phyloP scores from a whole-genome alignment of 2,888 invertebrate genomes.

The Branchellion lobata region DNA sequence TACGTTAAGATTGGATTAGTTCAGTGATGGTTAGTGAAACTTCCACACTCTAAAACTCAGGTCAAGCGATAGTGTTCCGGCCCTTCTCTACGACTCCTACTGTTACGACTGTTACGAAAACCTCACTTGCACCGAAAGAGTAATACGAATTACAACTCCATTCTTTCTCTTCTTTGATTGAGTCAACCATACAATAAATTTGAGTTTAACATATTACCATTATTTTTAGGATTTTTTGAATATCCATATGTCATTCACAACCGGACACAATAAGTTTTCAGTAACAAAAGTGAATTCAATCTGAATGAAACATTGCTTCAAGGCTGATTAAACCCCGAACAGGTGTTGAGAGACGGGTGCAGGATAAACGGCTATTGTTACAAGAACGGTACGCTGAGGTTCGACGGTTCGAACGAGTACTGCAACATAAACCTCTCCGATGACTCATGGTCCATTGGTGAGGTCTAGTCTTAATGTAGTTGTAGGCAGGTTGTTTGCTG shows the following conservation, averaged over 20 bases:
- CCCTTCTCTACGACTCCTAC: slow-evolving; percentile 17
- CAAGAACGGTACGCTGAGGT: slow-evolving; percentile 5
- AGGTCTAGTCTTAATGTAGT: too few species aligned
- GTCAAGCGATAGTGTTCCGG: neutral
- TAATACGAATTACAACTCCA: too few species aligned
- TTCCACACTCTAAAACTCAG: neutral
- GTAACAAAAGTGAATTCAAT: too few species aligned
- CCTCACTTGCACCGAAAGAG: slow-evolving; percentile 5
- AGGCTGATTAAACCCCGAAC: too few species aligned
- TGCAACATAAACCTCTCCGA: slow-evolving; percentile 17
- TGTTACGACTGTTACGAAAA: slow-evolving; percentile 21
- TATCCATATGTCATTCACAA: too few species aligned
- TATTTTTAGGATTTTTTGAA: too few species aligned
- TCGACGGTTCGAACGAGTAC: slow-evolving; percentile 19
- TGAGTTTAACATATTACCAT: too few species aligned
- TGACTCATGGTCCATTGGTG: neutral
- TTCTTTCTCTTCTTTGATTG: too few species aligned
- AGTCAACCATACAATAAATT: too few species aligned
- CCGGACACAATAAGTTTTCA: too few species aligned
- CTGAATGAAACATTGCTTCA: too few species aligned
- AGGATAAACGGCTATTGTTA: slow-evolving; percentile 29
- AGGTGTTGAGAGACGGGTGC: slow-evolving; percentile 10
- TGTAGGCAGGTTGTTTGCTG: too few species aligned
- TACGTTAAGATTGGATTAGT: neutral
- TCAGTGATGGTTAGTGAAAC: neutral